Base-by-base conservation (phyloP, 2,113 vertebrate genomes). In the Leucoraja erinaceus region DNA sequence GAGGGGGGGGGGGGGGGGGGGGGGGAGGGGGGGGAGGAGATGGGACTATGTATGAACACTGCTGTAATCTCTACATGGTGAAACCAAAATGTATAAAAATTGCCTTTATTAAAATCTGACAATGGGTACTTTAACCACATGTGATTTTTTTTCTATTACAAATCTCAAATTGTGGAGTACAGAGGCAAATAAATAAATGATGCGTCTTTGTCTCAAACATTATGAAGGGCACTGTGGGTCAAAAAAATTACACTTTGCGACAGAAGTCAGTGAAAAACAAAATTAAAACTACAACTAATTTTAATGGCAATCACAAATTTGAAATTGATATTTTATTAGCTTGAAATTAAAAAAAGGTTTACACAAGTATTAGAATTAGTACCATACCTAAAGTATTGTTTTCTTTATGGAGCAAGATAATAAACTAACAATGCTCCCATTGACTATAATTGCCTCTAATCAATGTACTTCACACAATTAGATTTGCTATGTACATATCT, bases 401-500 rank as follows among this genome's bases (percentile, higher is more conserved):
- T 47, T 72, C 70, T 78, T 72, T 93, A 93, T 93, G 66, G 94
- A 88, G 93, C 93, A 94, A 93, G 93, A 92, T 93, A 88, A 93
- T 93, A 81, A 88, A 75, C 93, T 38, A 76, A 16, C 59, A 88
- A 93, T 61, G 33, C 72, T 77, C 90, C 76, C 90, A 54, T 93
- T 79, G 91, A 93, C 56, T 68, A 38, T 92, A 78, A 83, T 91
- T 59, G 93, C 61, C 94, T 93, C 76, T 92, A 74, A 63, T 83
- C 93, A 94, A 93, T 93, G 93, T 74, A 91, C 93, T 94, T 93
- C 72, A 81, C 93, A 93, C 94, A 90, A 93, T 63, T 93, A 93
- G 93, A 91, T 91, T 93, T 14, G 90, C 81, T 93, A 93, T 94
- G 75, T 93, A 76, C 88, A 93, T 92, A 94, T 93, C 90, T 93